Evolutionary conservation across 1,140 invertebrate genomes (phyloP), one percentile per base, ranked within the genome.

Genomic region (Saxidomus purpurata): DNA sequence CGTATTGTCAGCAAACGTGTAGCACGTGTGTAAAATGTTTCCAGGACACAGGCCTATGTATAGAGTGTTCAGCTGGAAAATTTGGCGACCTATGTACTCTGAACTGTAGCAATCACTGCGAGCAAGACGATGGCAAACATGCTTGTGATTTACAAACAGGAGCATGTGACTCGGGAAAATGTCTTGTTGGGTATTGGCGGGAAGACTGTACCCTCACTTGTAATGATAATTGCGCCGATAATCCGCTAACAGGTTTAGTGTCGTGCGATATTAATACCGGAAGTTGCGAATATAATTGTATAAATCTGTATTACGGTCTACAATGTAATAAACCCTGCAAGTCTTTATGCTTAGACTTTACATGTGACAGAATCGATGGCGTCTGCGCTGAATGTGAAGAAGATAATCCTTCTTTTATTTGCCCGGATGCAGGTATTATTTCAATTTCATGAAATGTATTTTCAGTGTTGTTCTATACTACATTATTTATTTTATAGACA

Each of bases 371-470:
- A 71, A 31, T 31, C 3, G 40, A 81, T 13, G 86, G 86, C 31
- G 77, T 88, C 9, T 88, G 86, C 63, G 77, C 77, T 0, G 86
- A 88, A 28, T 88, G 86, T 52, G 38, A 40, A 25, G 81, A 88
- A 36, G 36, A 9, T 3, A 52, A 81, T 17, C 86, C 76, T 15
- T 55, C 22, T 34, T 81, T 38, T n/a, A 80, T 22, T 19, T 88
- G 86, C 40, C 86, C 86, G 0, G 47, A 67, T 47, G 86, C 76
- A 67, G 49, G 86, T 88, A 71, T 28, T 43, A 15, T 43, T 43
- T 43, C 43, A 43, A 43, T 15, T 43, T 15, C 43, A n/a, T n/a
- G n/a, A n/a, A n/a, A n/a, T n/a, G n/a, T n/a, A n/a, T n/a, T n/a
- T n/a, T n/a, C n/a, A n/a, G n/a, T n/a, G n/a, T n/a, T n/a, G n/a